These are phyloP conservation scores for Leptinotarsa undecemlineata DNA, from an alignment of 1,140 invertebrate species.

Conservation along the genomic window DNA sequence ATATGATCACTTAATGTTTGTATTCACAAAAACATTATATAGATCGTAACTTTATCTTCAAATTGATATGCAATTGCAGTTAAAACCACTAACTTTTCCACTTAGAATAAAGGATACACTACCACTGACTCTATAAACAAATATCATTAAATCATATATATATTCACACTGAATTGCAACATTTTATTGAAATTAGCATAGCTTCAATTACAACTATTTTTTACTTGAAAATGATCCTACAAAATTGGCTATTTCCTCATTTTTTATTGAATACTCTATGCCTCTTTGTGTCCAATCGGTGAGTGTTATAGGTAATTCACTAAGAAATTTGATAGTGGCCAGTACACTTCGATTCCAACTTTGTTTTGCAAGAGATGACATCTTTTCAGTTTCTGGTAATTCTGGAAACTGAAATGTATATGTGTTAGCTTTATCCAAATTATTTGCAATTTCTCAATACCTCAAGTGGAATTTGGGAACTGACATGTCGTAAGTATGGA, in stretches of 20 bases:
- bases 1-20: too few relatives aligned
- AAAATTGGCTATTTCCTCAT: slow-evolving; percentile 39
- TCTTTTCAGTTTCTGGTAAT: slow-evolving; percentile 56
- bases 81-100: too few relatives aligned
- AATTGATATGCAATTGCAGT: too few relatives aligned
- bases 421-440: not conserved
- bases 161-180: too few relatives aligned
- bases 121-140: too few relatives aligned
- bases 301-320: slow-evolving; percentile 57
- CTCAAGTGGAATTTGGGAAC: slow-evolving; percentile 60
- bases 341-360: slow-evolving; percentile 63
- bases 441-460: slow-evolving; percentile 45
- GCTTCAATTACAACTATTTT: not conserved
- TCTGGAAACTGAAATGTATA: slow-evolving; percentile 57
- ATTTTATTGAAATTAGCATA: too few relatives aligned
- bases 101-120: too few relatives aligned
- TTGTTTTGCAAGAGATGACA: slow-evolving; percentile 57
- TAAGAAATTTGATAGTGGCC: slow-evolving; percentile 59
- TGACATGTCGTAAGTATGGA: slow-evolving; percentile 60
- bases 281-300: slow-evolving; percentile 53
- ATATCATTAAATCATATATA: too few relatives aligned
- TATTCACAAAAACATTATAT: too few relatives aligned
- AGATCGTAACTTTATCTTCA: too few relatives aligned
- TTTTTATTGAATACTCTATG: slow-evolving; percentile 41
- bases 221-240: slow-evolving; percentile 35